Evolutionary conservation across 2,113 vertebrate genomes (phyloP).

Genomic region (Terrapene triunguis): DNA sequence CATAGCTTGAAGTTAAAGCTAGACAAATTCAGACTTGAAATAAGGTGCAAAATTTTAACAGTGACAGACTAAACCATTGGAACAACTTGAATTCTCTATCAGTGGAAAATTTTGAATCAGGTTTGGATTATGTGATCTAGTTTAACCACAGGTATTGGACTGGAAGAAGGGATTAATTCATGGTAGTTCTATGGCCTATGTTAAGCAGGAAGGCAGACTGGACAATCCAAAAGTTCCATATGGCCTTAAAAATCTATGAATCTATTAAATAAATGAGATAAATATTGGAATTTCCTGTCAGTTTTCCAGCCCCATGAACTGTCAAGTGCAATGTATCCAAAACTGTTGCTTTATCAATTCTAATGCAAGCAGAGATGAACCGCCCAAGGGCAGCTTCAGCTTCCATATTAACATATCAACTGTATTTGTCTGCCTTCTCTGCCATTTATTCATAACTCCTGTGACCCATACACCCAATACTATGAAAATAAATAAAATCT

Average conservation of each 20-base stretch:
- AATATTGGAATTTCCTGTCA: neutral
- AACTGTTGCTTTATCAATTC: neutral
- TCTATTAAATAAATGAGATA: constrained; percentile 40
- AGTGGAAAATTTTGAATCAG: neutral
- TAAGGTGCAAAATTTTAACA: neutral
- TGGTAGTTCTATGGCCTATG: neutral
- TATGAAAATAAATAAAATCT: neutral
- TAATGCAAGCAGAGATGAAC: constrained; percentile 19
- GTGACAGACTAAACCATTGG: neutral
- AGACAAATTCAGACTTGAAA: neutral
- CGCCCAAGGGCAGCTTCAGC: neutral
- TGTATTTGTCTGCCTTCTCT: neutral
- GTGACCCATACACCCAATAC: neutral
- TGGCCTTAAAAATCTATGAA: constrained; percentile 15
- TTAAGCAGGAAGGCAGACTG: constrained; percentile 15
- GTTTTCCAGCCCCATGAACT: constrained; percentile 21
- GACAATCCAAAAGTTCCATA: neutral
- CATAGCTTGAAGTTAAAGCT: neutral
- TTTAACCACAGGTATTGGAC: neutral
- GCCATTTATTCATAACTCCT: neutral
- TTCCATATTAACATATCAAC: neutral
- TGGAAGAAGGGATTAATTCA: neutral
- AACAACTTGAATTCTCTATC: constrained; percentile 1
- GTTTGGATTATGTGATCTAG: neutral
- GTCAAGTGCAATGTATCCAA: constrained; percentile 2